Evolutionary conservation across 2,888 invertebrate species (phyloP).

Genomic region (Ariolimax columbianus): DNA sequence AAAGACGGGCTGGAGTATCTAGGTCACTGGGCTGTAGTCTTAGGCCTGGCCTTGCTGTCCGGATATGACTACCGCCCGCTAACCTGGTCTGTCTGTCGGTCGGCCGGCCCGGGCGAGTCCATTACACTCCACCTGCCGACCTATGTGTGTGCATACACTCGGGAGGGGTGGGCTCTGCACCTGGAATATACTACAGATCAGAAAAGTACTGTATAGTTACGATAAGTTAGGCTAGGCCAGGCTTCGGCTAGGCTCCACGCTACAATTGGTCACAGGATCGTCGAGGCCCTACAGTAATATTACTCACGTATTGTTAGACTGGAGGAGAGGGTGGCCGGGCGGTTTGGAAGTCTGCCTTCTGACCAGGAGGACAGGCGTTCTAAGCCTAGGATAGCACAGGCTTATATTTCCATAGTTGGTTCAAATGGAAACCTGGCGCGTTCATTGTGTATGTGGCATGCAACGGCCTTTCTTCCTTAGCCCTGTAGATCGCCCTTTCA

Average conservation of each 20-base stretch:
- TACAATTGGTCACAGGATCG: conserved; percentile 8
- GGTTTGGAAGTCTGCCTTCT: too few relatives aligned
- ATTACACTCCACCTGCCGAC: conserved; percentile 29
- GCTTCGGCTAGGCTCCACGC: not conserved
- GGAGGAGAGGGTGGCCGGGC: too few relatives aligned
- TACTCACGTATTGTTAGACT: not conserved
- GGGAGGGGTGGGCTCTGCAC: conserved; percentile 8
- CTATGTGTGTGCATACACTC: conserved; percentile 18
- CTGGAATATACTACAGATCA: not conserved
- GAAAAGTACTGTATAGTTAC: not conserved
- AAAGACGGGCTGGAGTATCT: conserved; percentile 26
- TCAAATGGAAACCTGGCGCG: too few relatives aligned
- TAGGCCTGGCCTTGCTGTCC: conserved; percentile 30
- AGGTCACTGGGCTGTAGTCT: conserved; percentile 41
- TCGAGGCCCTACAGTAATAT: not conserved
- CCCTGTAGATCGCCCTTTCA: too few relatives aligned
- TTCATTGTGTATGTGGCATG: too few relatives aligned
- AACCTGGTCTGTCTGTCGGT: not conserved
- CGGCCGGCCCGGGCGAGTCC: conserved; percentile 8
- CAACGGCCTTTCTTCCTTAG: too few relatives aligned
- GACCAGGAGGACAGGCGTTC: too few relatives aligned
- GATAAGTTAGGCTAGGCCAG: conserved; percentile 11
- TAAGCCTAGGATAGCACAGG: too few relatives aligned
- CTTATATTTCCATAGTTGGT: too few relatives aligned
- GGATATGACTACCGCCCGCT: conserved; percentile 30